phyloP scores from a whole-genome alignment of 2,113 vertebrate species.

The Rhinolophus sinicus region DNA sequence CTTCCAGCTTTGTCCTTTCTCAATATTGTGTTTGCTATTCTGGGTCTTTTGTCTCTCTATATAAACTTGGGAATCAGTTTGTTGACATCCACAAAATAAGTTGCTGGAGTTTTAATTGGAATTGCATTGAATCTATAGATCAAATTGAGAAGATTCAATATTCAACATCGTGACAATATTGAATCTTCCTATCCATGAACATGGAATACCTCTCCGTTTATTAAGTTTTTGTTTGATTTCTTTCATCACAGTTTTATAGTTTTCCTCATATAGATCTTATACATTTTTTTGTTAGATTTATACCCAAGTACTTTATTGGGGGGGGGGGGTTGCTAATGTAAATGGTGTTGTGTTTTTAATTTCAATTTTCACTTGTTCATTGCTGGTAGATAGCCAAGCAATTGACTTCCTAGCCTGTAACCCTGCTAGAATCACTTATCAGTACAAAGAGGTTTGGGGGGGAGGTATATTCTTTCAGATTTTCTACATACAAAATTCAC shows the following conservation, averaged over 20 bases:
- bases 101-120: not conserved
- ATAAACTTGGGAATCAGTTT: not conserved
- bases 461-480: not conserved
- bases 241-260: not conserved
- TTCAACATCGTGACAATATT: not conserved
- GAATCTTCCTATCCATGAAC: not conserved
- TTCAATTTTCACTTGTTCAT: not conserved
- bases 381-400: not conserved
- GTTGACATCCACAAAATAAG: not conserved
- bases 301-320: not conserved
- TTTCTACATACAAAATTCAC: not conserved
- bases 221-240: not conserved
- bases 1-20: not conserved
- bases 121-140: not conserved
- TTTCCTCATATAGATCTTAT: not conserved
- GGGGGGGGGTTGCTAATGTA: not conserved
- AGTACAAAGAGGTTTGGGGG: not conserved
- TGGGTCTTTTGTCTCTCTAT: not conserved
- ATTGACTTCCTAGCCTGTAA: not conserved
- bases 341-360: not conserved
- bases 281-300: not conserved
- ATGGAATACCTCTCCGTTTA: not conserved
- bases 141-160: not conserved
- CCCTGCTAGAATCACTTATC: not conserved
- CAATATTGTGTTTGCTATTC: not conserved